These are phyloP conservation scores for Seira ritae DNA, from an alignment of 2,888 invertebrate genomes.

Conservation along the genomic window DNA sequence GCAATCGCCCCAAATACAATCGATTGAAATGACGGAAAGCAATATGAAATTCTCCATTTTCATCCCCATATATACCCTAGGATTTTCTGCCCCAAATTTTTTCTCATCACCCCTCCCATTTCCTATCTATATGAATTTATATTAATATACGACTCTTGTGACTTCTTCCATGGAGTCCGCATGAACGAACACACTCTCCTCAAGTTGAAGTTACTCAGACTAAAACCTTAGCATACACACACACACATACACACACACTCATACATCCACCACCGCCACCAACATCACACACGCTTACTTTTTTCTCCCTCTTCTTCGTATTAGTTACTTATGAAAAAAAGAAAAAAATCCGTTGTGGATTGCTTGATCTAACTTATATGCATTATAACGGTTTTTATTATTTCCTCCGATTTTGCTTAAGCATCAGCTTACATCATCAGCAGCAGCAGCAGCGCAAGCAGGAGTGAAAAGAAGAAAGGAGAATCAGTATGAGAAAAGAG, in stretches of 20 bases:
- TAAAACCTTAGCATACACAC: not conserved
- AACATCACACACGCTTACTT: constrained; percentile 22
- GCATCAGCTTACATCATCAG: constrained; percentile 38
- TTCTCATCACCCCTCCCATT: constrained; percentile 70
- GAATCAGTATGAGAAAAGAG: not conserved
- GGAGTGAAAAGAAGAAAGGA: constrained; percentile 12
- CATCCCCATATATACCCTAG: constrained; percentile 69
- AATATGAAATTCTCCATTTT: constrained; percentile 73
- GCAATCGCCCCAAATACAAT: constrained; percentile 74
- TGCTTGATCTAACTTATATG: constrained; percentile 41
- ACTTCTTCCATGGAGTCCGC: constrained; percentile 2
- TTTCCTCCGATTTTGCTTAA: constrained; percentile 58
- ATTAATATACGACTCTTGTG: constrained; percentile 63
- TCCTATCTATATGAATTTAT: constrained; percentile 70
- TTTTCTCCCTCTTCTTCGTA: constrained; percentile 31
- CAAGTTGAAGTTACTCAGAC: not conserved
- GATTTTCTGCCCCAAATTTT: constrained; percentile 72
- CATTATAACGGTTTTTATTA: constrained; percentile 58
- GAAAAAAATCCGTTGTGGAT: constrained; percentile 30
- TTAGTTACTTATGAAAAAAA: constrained; percentile 49
- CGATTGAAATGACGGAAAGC: constrained; percentile 74
- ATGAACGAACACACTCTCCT: constrained; percentile 7
- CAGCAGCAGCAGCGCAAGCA: constrained; percentile 22
- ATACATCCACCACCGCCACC: no score
- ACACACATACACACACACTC: no score